phyloP scores from a whole-genome alignment of 2,888 invertebrate genomes.

The Yponomeuta sedellus region DNA sequence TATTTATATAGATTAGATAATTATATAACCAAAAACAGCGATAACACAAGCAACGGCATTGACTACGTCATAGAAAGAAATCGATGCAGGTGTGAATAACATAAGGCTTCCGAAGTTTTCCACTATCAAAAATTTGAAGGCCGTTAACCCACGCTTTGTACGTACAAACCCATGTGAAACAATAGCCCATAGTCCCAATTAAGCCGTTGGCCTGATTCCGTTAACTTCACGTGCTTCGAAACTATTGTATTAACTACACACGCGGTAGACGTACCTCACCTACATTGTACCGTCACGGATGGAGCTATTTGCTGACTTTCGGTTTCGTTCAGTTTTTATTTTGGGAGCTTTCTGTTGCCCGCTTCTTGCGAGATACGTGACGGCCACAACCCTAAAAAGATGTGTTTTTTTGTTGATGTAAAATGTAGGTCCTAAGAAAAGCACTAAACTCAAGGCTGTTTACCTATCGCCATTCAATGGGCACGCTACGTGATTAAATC shows the following conservation, averaged over 20 bases:
- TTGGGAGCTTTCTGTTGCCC: background rate
- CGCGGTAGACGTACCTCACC: constrained; percentile 1
- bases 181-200: background rate
- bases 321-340: background rate
- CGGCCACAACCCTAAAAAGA: too few species aligned
- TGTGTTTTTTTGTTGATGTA: too few species aligned
- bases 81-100: background rate
- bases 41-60: too few species aligned
- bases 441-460: too few species aligned
- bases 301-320: background rate
- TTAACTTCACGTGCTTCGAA: constrained; percentile 2
- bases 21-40: too few species aligned
- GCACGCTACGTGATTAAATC: too few species aligned
- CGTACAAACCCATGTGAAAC: background rate
- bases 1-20: too few species aligned
- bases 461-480: too few species aligned
- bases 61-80: too few species aligned
- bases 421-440: too few species aligned
- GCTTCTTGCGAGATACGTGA: background rate
- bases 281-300: background rate
- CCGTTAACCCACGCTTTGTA: background rate
- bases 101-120: background rate
- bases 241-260: background rate
- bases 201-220: background rate
- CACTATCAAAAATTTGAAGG: background rate